Evolutionary conservation across 2,797 vertebrate genomes (phyloP), one percentile per base, ranked within the genome.

Genomic region (Xiphorhynchus erythropygius): DNA sequence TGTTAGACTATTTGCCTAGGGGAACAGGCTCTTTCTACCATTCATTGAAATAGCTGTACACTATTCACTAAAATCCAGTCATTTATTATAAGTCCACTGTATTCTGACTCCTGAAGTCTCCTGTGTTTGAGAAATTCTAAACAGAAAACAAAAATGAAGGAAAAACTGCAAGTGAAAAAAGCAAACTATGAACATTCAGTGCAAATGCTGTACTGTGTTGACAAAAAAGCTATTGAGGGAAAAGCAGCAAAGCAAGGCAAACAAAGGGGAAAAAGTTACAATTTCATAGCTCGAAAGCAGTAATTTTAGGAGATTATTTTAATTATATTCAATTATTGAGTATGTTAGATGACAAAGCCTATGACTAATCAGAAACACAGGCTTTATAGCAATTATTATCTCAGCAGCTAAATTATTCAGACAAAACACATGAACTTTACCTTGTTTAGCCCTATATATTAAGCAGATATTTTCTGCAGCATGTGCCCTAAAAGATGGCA

Each of bases 261-360:
- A 84, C 1, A 25, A 70, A 67, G 18, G 33, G 32, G 42, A 2
- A 85, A 56, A 82, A 64, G 42, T 60, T 74, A 91, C n/a, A 44
- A 89, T 87, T 85, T 78, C 80, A 94, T 23, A 73, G 86, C 32
- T 86, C 71, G 56, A 93, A 93, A 89, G 47, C 70, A 91, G 94
- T 73, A 22, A 56, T 96, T 78, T 91, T 70, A 94, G 60, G 13
- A 76, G 10, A 89, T 89, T 84, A 88, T 67, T 88, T 96, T 80
- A 96, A 95, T 95, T 85, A 91, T 76, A 70, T 32, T 70, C 53
- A 68, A 25, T 86, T 94, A 95, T 44, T 85, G 42, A 94, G 33
- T 39, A 55, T 87, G 88, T 87, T 65, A 84, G 63, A 91, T 78
- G 60, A 96, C 91, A 74, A 97, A 93, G 77, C 13, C 18, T 9